Conservation (phyloP, 2,113 vertebrate genomes). For the Actinemys pallida region DNA sequence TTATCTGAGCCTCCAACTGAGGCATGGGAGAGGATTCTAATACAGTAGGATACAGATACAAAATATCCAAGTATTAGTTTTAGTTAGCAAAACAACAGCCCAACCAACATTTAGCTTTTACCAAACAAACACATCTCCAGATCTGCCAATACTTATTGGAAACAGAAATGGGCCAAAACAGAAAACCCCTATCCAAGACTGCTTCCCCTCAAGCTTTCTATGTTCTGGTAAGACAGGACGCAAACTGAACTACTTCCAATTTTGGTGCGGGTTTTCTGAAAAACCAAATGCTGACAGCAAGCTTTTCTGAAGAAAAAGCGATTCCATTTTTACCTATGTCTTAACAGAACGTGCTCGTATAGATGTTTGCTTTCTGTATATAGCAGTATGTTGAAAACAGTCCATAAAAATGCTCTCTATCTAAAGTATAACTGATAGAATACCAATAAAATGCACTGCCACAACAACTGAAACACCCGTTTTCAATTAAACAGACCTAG, state of each 20-base stretch:
- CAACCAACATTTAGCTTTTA: background rate
- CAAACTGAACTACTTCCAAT: background rate
- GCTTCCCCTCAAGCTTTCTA: background rate
- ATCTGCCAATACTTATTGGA: background rate
- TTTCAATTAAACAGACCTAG: background rate
- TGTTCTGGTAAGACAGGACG: background rate
- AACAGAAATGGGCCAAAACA: background rate
- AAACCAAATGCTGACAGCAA: background rate
- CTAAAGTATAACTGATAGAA: background rate
- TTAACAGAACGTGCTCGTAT: background rate
- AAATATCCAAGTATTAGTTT: fast-evolving
- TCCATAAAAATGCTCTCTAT: background rate
- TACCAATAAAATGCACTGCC: background rate
- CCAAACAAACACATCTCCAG: fast-evolving
- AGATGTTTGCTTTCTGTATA: background rate
- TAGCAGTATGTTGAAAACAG: background rate
- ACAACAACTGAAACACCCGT: background rate
- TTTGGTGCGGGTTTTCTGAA: background rate
- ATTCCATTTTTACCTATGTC: background rate
- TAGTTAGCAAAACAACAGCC: background rate
- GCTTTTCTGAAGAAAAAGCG: background rate
- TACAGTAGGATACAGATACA: background rate
- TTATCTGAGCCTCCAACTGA: background rate
- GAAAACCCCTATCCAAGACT: background rate
- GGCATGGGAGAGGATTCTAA: background rate